Evolutionary conservation across 1,140 invertebrate species (phyloP), one percentile per base, ranked within the genome.

Genomic region (Ctenoplectra terminalis): DNA sequence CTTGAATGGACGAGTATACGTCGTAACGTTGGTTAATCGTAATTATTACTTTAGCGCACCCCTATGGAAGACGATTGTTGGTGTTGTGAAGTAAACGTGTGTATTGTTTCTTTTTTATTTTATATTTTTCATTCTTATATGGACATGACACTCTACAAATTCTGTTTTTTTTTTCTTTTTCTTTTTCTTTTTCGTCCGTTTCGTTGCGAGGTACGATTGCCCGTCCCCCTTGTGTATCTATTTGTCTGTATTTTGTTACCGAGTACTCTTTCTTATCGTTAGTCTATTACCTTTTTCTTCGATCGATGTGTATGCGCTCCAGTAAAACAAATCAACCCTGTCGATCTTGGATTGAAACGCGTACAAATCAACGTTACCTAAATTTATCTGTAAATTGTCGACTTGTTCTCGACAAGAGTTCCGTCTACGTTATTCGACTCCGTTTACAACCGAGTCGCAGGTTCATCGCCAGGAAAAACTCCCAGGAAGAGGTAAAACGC

Each of bases 71-170:
- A 61, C 64, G 85, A 89, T 72, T 88, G 87, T 90, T 81, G 84
- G 60, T 89, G 88, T 89, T 90, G 87, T 89, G 77, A 82, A 82
- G 77, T 85, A 81, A 61, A 82, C 73, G 73, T 76, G 48, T 76
- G 73, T 75, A 64, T 34, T 73, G 23, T n/a, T 23, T n/a, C 52
- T 9, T 5, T 40, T 40, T 40, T 40, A 40, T 9, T n/a, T n/a
- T 63, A 11, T 4, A 17, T 56, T 13, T 23, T 13, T n/a, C 20
- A 8, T 40, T 63, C n/a, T 40, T 40, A 40, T 15, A 82, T 86
- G 64, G 26, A 73, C 79, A 71, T 63, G 52, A 80, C 50, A 29
- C 46, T 50, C 48, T 60, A 84, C 69, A 43, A 64, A n/a, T 70
- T 40, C 66, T 43, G 54, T 70, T 61, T 56, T 69, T n/a, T n/a